A percentile compares a stretch with the other conserved stretches of the same genome.
Conservation (phyloP, 2,797 vertebrate genomes). For the Lithobates pipiens region DNA sequence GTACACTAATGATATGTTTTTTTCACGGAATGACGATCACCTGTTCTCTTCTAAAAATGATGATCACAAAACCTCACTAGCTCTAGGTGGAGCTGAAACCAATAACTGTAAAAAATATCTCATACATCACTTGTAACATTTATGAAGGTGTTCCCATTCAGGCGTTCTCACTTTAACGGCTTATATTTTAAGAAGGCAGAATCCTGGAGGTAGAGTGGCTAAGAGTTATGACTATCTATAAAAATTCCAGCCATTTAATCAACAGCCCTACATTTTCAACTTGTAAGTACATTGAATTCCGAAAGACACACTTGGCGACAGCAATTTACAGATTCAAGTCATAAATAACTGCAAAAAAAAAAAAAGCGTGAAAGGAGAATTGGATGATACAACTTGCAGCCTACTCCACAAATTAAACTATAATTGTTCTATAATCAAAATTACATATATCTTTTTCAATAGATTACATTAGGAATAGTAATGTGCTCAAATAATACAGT, state of each 20-base stretch:
- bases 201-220: not conserved
- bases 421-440: not conserved
- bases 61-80: too few species aligned
- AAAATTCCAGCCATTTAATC: constrained; percentile 1
- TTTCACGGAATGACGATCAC: too few species aligned
- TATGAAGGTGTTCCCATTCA: too few species aligned
- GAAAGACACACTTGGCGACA: constrained; percentile 1
- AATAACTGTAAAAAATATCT: too few species aligned
- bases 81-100: too few species aligned
- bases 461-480: not conserved
- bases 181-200: not conserved
- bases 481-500: constrained; percentile 15
- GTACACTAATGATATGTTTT: too few species aligned
- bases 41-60: too few species aligned
- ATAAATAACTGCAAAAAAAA: constrained; percentile 2
- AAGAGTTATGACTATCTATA: not conserved
- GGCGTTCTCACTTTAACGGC: not conserved
- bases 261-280: not conserved
- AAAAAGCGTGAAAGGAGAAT: not conserved
- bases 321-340: constrained; percentile 1
- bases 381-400: not conserved
- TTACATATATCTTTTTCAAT: constrained; percentile 1
- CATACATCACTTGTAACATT: too few species aligned
- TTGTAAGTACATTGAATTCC: constrained; percentile 6
- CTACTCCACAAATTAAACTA: not conserved